Percentiles rank a stretch among this genome's conserved stretches.
phyloP scores from a whole-genome alignment of 2,888 invertebrate species.

The Andrena camellia region DNA sequence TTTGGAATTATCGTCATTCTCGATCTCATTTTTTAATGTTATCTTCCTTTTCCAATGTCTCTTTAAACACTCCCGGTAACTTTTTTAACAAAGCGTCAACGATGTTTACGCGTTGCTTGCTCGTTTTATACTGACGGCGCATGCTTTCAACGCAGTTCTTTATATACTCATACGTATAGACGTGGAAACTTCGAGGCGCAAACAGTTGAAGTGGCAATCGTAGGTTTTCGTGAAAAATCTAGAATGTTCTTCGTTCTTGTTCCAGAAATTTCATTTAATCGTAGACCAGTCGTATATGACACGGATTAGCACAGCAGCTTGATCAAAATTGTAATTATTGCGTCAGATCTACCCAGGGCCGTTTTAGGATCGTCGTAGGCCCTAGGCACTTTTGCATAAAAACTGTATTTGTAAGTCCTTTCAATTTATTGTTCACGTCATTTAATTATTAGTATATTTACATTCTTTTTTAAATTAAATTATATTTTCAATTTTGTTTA shows the following conservation, averaged over 20 bases:
- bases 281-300: background rate
- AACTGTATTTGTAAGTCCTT: no score
- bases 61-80: background rate
- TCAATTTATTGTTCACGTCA: no score
- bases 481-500: no score
- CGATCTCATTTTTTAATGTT: constrained; percentile 29
- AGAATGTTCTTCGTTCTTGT: background rate
- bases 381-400: no score
- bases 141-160: constrained; percentile 2
- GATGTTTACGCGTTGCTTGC: background rate
- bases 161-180: constrained; percentile 37
- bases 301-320: no score
- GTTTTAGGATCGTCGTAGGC: no score
- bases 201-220: background rate
- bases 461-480: no score
- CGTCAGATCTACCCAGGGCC: background rate
- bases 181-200: background rate
- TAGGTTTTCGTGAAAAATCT: constrained; percentile 20
- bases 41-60: background rate
- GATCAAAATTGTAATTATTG: background rate
- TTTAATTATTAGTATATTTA: no score
- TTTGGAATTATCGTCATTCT: constrained; percentile 93
- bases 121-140: constrained; percentile 29
- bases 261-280: constrained; percentile 11
- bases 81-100: background rate